phyloP scores from a whole-genome alignment of 1,140 invertebrate genomes.

The Drosophila persimilis region DNA sequence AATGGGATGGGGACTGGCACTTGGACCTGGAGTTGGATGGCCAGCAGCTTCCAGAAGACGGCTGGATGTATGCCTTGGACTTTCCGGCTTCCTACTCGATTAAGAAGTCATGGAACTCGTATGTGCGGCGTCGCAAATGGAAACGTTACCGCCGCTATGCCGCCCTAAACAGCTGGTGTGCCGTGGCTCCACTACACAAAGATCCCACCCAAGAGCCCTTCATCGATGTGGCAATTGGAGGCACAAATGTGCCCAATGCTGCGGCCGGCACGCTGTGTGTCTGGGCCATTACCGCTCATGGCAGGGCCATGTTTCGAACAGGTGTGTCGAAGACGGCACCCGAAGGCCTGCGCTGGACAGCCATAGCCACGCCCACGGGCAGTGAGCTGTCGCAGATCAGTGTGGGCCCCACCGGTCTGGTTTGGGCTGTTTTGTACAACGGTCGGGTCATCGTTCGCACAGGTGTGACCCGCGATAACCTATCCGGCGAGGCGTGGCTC shows the following conservation, averaged over 20 bases:
- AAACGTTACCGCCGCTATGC: slow-evolving; percentile 91
- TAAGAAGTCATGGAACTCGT: slow-evolving; percentile 95
- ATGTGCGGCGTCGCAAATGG: slow-evolving; percentile 95
- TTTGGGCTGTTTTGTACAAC: slow-evolving; percentile 93
- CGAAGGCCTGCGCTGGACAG: slow-evolving; percentile 92
- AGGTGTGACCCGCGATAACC: slow-evolving; percentile 89
- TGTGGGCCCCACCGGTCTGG: slow-evolving; percentile 91
- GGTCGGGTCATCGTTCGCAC: slow-evolving; percentile 91
- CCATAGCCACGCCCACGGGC: slow-evolving; percentile 88
- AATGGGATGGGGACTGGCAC: slow-evolving; percentile 97
- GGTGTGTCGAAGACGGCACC: slow-evolving; percentile 91
- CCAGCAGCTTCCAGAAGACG: slow-evolving; percentile 93
- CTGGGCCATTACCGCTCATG: slow-evolving; percentile 95
- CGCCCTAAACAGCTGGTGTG: slow-evolving; percentile 95
- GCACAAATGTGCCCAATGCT: slow-evolving; percentile 90
- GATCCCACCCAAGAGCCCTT: slow-evolving; percentile 92
- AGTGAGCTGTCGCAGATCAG: slow-evolving; percentile 93
- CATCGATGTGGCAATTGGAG: slow-evolving; percentile 91
- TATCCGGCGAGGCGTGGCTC: slow-evolving; percentile 91
- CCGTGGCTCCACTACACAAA: slow-evolving; percentile 93
- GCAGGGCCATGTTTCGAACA: slow-evolving; percentile 92
- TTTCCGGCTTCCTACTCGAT: slow-evolving; percentile 93
- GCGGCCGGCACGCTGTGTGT: slow-evolving; percentile 89
- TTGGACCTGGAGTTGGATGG: slow-evolving; percentile 94
- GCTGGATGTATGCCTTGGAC: slow-evolving; percentile 97